These are phyloP conservation scores for Mormyrus lacerda DNA, from an alignment of 2,113 vertebrate genomes.

Conservation along the genomic window DNA sequence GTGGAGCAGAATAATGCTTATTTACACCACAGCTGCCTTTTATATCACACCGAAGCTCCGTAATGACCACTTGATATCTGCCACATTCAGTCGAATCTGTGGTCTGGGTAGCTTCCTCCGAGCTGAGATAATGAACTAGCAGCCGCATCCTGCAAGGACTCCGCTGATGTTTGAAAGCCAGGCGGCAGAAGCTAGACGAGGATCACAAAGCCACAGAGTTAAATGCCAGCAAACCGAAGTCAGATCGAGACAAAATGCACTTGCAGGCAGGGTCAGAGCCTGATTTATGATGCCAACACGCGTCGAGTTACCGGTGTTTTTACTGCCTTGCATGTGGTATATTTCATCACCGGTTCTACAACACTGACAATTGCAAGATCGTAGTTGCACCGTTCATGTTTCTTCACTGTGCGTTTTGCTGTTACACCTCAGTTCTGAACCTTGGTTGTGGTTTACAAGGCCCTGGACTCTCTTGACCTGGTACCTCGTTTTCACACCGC, in stretches of 20 bases:
- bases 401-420: background rate
- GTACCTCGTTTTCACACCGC: background rate
- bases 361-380: background rate
- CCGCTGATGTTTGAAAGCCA: background rate
- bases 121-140: background rate
- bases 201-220: background rate
- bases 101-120: background rate
- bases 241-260: background rate
- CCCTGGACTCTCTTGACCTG: background rate
- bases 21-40: slow-evolving; percentile 9
- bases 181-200: background rate
- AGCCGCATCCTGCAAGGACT: background rate
- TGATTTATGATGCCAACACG: background rate
- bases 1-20: background rate
- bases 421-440: background rate
- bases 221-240: background rate
- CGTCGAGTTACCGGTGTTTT: background rate
- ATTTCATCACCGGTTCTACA: background rate
- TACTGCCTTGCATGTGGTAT: background rate
- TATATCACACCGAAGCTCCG: background rate
- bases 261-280: background rate
- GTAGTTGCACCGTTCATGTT: background rate
- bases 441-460: background rate
- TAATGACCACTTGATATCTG: background rate
- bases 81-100: background rate